A percentile compares a stretch with the other conserved stretches of the same genome.
These are phyloP conservation scores for Brachionus sp. DNA, from an alignment of 1,140 invertebrate species.

Conservation along the genomic window DNA sequence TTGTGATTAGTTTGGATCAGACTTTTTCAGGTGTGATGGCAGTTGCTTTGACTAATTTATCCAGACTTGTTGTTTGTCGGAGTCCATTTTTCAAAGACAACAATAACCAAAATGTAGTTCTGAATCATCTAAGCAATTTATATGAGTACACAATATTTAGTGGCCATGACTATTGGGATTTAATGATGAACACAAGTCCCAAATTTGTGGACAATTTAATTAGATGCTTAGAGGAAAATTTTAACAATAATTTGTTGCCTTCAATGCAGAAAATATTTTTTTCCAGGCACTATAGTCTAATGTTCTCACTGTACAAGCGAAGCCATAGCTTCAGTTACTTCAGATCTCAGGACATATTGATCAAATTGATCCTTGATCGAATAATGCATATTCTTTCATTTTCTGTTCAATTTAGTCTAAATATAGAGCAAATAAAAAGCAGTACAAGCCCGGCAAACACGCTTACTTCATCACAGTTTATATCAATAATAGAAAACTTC, in stretches of 20 bases:
- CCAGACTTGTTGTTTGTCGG: neutral
- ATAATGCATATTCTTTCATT: neutral
- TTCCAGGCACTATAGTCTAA: neutral
- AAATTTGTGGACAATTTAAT: slow-evolving; percentile 32
- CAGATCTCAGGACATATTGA: neutral
- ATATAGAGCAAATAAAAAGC: neutral
- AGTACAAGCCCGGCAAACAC: neutral
- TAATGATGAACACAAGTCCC: neutral
- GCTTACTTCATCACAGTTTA: neutral
- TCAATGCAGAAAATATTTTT: slow-evolving; percentile 13
- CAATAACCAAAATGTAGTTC: neutral
- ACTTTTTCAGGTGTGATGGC: neutral
- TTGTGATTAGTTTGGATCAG: neutral
- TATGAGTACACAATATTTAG: neutral
- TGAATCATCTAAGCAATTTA: slow-evolving; percentile 7
- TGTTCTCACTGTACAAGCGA: neutral
- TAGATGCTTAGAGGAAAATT: slow-evolving; percentile 11
- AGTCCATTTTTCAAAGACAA: neutral
- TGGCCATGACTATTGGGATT: slow-evolving; percentile 36
- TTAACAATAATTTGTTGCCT: neutral
- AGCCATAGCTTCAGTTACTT: neutral
- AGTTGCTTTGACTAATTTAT: slow-evolving; percentile 1
- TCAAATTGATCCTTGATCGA: neutral
- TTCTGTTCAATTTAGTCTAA: neutral
- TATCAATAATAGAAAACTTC: neutral